Base-by-base conservation (phyloP, 2,797 vertebrate species). In the Limnodromus scolopaceus region DNA sequence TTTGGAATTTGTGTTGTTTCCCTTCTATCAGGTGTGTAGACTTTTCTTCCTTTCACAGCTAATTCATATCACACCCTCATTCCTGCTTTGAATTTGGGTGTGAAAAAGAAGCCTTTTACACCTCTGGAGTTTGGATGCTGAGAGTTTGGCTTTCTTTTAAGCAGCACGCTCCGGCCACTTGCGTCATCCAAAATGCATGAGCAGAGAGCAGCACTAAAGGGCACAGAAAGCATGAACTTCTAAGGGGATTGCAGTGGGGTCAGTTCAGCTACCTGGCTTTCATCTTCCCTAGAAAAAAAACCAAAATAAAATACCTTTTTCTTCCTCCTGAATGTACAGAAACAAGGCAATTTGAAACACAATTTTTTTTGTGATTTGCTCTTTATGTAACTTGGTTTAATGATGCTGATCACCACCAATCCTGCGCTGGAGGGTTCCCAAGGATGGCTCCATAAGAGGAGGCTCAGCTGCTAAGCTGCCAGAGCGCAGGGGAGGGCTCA, bases 381-480 rank as follows among this genome's bases (percentile, higher is more conserved):
- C 46, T n/a, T 82, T 80, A 84, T 65, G 48, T 89, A 84, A 66
- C 64, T 34, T 38, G 28, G 68, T 90, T 88, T 80, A 74, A 63
- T 3, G 84, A n/a, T 63, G 78, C 57, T 84, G 57, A 54, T 91
- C 5, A 0, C 20, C 51, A 72, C 9, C 64, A 76, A 54, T 84
- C 87, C 89, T 23, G 27, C 8, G 27, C 72, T 89, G 84, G 84
- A 89, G 72, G 19, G 48, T 36, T 88, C 92, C 84, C 84, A 86
- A 30, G 54, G 61, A 39, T 63, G 68, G 51, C 72, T 88, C 41
- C 0, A 0, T 7, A 17, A 66, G 76, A 79, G 72, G 45, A 90
- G 18, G 80, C 71, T 96, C 78, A 70, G 16, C 70, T 45, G 70
- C 38, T 86, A 74, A 95, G 71, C 93, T 83, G 70, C 70, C 41